phyloP scores from a whole-genome alignment of 2,797 vertebrate species.

The Brachyalestes nurse region DNA sequence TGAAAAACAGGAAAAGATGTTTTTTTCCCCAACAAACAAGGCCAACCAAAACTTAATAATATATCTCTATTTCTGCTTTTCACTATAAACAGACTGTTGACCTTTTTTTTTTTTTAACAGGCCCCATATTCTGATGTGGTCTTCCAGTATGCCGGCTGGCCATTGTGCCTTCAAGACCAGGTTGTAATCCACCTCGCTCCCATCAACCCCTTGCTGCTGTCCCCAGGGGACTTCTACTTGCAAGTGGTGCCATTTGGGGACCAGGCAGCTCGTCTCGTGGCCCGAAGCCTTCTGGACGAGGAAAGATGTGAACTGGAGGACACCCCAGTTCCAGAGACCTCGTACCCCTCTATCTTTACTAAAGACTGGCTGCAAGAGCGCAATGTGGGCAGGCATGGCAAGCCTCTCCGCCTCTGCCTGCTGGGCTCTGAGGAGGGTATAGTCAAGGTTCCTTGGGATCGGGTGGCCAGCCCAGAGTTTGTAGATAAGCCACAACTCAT shows the following conservation, averaged over 20 bases:
- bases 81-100: too few relatives aligned
- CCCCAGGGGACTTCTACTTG: constrained; percentile 88
- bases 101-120: constrained; percentile 66
- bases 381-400: constrained; percentile 73
- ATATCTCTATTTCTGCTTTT: too few relatives aligned
- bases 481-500: constrained; percentile 66
- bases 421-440: constrained; percentile 82
- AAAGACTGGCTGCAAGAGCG: constrained; percentile 81
- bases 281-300: constrained; percentile 84
- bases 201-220: constrained; percentile 80
- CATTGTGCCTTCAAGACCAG: constrained; percentile 83
- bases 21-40: too few relatives aligned
- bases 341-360: constrained; percentile 83
- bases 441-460: constrained; percentile 82
- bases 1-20: too few relatives aligned
- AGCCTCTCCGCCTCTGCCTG: constrained; percentile 80
- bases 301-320: constrained; percentile 76
- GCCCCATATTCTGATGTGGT: constrained; percentile 80
- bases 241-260: constrained; percentile 80
- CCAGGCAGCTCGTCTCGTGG: constrained; percentile 71
- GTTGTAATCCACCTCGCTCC: constrained; percentile 86
- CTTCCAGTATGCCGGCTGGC: constrained; percentile 89
- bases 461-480: constrained; percentile 83
- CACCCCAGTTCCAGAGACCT: constrained; percentile 75
- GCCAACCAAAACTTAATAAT: too few relatives aligned